A percentile compares a stretch with the other conserved stretches of the same genome.
Conservation (phyloP, 2,113 vertebrate species). For the Xenopus tropicalis region UCB_Xtro_10.0 CM004443.2:45828001-45828500, state of each 20-base stretch:
- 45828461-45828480: constrained; percentile 93
- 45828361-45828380: constrained; percentile 89
- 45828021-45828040: no score
- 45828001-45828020: no score
- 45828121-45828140: no score
- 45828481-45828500: constrained; percentile 49
- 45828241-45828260: constrained; percentile 91
- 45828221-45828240: constrained; percentile 82
- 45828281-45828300: constrained; percentile 94
- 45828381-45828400: constrained; percentile 95
- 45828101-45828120: no score
- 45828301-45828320: constrained; percentile 95
- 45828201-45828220: neutral
- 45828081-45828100: no score
- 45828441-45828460: constrained; percentile 96
- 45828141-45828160: no score
- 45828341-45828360: constrained; percentile 92
- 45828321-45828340: constrained; percentile 98
- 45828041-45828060: no score
- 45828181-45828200: neutral
- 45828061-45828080: no score
- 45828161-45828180: no score
- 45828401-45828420: constrained; percentile 98
- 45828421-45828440: constrained; percentile 92
- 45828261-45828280: constrained; percentile 86